Conservation (phyloP, 2,797 vertebrate species). For the Varecia variegata region DNA sequence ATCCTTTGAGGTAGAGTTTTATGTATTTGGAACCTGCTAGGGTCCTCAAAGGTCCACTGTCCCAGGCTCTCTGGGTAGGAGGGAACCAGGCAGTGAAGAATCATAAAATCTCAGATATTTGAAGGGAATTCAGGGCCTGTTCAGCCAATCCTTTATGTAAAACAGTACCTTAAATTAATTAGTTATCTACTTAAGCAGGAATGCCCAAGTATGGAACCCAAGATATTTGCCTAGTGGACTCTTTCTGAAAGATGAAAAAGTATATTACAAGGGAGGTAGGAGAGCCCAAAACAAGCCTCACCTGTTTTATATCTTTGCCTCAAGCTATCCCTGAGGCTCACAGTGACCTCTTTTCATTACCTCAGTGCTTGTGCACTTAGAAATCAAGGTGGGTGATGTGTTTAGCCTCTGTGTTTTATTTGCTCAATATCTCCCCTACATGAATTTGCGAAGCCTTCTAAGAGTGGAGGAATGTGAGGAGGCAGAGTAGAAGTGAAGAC, state of each 20-base stretch:
- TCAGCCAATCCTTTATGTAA: neutral
- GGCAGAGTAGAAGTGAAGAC: neutral
- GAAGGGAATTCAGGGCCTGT: neutral
- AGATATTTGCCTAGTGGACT: neutral
- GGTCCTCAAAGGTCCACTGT: neutral
- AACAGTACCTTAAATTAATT: neutral
- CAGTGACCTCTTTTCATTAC: neutral
- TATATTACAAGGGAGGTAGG: neutral
- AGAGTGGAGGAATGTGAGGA: conserved; percentile 37
- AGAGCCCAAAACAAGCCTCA: neutral
- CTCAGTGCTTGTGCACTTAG: neutral
- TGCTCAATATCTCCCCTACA: neutral
- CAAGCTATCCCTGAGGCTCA: neutral
- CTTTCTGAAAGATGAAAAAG: neutral
- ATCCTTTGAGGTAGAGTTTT: neutral
- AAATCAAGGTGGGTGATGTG: neutral
- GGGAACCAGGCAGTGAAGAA: neutral
- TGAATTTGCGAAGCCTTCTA: neutral
- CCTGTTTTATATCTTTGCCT: neutral
- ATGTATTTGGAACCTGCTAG: neutral
- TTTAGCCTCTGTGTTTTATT: neutral
- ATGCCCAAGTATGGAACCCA: neutral
- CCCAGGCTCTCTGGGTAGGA: neutral
- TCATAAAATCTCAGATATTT: neutral
- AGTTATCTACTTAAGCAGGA: neutral